These are phyloP conservation scores for Choristoneura rosaceana DNA, from an alignment of 2,888 invertebrate species.

Conservation along the genomic window DNA sequence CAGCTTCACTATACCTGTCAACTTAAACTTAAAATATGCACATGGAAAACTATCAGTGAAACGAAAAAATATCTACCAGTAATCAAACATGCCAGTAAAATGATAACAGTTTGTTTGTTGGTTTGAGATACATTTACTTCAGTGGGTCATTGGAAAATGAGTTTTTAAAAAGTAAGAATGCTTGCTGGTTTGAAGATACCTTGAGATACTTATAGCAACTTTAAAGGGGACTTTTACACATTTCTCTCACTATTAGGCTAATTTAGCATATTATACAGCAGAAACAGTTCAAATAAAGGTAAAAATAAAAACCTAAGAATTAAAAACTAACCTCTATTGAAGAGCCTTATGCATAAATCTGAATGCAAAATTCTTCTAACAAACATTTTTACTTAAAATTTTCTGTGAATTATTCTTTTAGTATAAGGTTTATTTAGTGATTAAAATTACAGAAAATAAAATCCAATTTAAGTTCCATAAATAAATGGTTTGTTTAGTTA, in stretches of 20 bases:
- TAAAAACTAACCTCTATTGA: constrained; percentile 56
- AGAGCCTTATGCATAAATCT: constrained; percentile 57
- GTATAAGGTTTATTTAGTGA: background rate
- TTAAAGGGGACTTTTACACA: background rate
- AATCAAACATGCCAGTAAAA: too few species aligned
- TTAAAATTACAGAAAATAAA: background rate
- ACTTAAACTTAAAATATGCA: too few species aligned
- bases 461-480: background rate
- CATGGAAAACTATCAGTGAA: too few species aligned
- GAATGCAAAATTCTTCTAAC: constrained; percentile 53
- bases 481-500: background rate
- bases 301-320: background rate
- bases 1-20: too few species aligned
- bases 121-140: too few species aligned
- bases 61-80: too few species aligned
- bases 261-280: too few species aligned
- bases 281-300: background rate
- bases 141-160: too few species aligned
- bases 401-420: background rate
- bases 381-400: constrained; percentile 50
- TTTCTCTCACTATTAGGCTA: background rate
- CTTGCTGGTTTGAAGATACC: background rate
- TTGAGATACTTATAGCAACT: background rate
- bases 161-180: too few species aligned
- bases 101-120: too few species aligned